Evolutionary conservation across 2,113 vertebrate genomes (phyloP), one percentile per base, ranked within the genome.

Genomic region (Oenanthe melanoleuca): DNA sequence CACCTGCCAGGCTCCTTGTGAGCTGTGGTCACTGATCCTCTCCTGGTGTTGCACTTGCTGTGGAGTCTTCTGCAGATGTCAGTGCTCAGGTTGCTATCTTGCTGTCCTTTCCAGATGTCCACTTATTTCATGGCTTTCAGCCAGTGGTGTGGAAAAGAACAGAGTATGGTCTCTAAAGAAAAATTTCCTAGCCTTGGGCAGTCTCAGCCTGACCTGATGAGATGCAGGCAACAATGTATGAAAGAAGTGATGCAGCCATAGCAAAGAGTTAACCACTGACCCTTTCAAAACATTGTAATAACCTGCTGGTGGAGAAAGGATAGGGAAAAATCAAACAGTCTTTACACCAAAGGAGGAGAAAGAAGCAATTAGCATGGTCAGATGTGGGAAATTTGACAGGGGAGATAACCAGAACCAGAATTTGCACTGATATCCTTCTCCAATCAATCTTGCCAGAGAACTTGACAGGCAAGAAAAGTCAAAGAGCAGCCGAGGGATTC

Each of bases 401-500:
- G 42, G 72, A 92, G 45, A 72, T 92, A 80, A 71, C 75, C 5
- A 0, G 5, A 55, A 93, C 75, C 59, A 73, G 71, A n/a, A 31
- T 90, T 59, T 94, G 63, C 74, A 84, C 34, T 89, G 75, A 65
- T 91, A 57, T 67, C 66, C 71, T 60, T 67, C 57, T 84, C 66
- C 47, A 86, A 74, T 90, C 92, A 95, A 70, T 93, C 73, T 96
- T 93, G 56, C 53, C 37, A 53, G 73, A 56, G 65, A 88, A 79
- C 70, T 79, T 92, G 86, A 88, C 44, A 73, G 60, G 80, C 31
- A 24, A 64, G 60, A 34, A 64, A 89, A 94, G 85, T 92, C 71
- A 38, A 34, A 79, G 92, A 89, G 91, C 85, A 86, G 71, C 70
- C 4, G 0, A 77, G 40, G 72, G 81, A 90, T 93, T 94, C 86